A percentile compares a stretch with the other conserved stretches of the same genome.
Evolutionary conservation across 2,888 invertebrate species (phyloP).

Genomic region (Synergus japonicus): DNA sequence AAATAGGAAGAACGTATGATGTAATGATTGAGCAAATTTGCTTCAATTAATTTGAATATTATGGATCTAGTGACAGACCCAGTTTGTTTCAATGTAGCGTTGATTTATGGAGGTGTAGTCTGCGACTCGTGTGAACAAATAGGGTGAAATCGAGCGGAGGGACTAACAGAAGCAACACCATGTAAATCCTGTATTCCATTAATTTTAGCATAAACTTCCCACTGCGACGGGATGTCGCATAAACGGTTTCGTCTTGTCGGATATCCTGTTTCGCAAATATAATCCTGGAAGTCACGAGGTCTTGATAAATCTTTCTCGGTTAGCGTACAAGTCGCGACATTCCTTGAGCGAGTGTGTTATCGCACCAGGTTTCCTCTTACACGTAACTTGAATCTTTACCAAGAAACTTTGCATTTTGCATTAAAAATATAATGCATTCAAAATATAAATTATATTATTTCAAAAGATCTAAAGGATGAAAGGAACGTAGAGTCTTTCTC

Average conservation of each 20-base stretch:
- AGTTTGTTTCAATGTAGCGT: not conserved
- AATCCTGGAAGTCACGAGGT: constrained; percentile 38
- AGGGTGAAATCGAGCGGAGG: constrained; percentile 23
- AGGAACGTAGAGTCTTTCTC: too few species aligned
- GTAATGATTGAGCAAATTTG: not conserved
- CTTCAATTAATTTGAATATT: constrained; percentile 22
- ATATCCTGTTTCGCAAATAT: constrained; percentile 21
- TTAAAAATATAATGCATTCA: too few species aligned
- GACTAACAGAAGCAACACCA: constrained; percentile 4
- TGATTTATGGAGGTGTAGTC: constrained; percentile 13
- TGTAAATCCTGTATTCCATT: constrained; percentile 32
- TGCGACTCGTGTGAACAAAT: constrained; percentile 30
- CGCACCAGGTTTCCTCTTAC: not conserved
- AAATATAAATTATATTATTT: too few species aligned
- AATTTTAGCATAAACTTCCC: constrained; percentile 25
- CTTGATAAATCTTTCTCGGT: constrained; percentile 13
- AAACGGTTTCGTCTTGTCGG: constrained; percentile 31
- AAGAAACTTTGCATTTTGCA: not conserved
- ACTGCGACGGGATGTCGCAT: constrained; percentile 1
- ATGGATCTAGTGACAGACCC: not conserved
- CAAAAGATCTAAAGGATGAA: too few species aligned
- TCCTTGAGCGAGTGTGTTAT: not conserved
- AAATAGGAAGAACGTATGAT: not conserved
- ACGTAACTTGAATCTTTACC: not conserved
- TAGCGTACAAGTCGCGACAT: not conserved